Conservation (phyloP, 2,113 vertebrate genomes). For the Heteronetta atricapilla region DNA sequence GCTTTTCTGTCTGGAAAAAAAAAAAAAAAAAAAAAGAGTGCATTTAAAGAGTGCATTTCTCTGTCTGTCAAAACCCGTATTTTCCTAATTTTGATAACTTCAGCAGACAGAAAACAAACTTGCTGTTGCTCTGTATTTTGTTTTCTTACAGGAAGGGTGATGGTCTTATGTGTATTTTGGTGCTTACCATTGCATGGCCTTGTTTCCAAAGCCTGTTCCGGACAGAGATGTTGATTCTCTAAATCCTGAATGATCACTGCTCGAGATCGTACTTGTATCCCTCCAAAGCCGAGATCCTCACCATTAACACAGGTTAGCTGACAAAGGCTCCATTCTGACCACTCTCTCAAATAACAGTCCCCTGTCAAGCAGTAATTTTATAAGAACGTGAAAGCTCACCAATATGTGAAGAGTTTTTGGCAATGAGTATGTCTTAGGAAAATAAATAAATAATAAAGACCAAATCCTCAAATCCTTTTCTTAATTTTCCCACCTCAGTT, state of each 20-base stretch:
- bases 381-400: neutral
- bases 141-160: neutral
- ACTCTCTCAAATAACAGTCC: constrained; percentile 96
- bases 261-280: constrained; percentile 90
- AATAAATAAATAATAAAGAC: too few relatives aligned
- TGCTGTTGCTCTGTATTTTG: neutral
- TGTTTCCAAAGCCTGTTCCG: constrained; percentile 91
- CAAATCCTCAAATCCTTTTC: neutral
- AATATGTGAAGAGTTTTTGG: fast-evolving
- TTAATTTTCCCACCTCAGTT: neutral
- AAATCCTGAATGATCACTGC: constrained; percentile 92
- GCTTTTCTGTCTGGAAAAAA: neutral
- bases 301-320: constrained; percentile 91
- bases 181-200: constrained; percentile 86
- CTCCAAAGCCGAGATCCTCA: constrained; percentile 87
- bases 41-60: neutral
- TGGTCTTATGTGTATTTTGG: neutral
- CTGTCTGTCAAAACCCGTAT: neutral
- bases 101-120: neutral
- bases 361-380: constrained; percentile 75
- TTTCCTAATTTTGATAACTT: neutral
- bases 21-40: too few relatives aligned
- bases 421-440: neutral
- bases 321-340: constrained; percentile 95
- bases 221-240: constrained; percentile 92